These are phyloP conservation scores for Engystomops pustulosus DNA, from an alignment of 2,113 vertebrate genomes.

Conservation along the genomic window DNA sequence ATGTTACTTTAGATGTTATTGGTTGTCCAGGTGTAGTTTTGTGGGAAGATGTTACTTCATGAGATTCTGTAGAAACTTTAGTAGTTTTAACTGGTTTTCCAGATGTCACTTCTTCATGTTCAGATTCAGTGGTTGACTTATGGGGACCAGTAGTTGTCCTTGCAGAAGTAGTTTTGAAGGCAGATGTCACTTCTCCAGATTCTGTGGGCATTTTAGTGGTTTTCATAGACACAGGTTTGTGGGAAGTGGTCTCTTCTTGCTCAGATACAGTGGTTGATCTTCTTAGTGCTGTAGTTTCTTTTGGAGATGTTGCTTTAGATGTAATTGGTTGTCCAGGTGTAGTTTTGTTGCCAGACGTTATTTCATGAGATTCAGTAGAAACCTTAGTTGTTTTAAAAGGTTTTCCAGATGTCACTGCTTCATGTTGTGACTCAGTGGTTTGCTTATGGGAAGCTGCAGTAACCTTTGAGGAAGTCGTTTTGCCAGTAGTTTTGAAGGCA, in stretches of 20 bases:
- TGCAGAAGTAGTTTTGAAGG: not conserved
- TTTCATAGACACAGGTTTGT: not conserved
- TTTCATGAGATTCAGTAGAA: not conserved
- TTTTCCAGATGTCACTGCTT: not conserved
- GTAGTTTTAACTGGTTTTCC: not conserved
- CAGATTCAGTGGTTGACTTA: not conserved
- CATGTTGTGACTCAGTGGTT: not conserved
- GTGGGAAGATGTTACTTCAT: not conserved
- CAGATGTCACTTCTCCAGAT: constrained; percentile 14
- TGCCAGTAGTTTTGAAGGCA: not conserved
- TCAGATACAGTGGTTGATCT: not conserved
- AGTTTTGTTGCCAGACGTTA: not conserved
- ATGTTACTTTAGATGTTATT: not conserved
- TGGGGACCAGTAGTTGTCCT: not conserved
- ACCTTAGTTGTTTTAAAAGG: not conserved
- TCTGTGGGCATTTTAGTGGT: constrained; percentile 1
- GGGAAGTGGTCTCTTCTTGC: not conserved
- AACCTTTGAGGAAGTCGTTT: not conserved
- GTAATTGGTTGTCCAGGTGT: not conserved
- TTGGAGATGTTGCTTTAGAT: not conserved
- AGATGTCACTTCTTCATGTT: not conserved
- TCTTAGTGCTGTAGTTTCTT: not conserved
- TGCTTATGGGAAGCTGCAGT: not conserved
- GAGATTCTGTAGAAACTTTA: not conserved
- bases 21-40: not conserved